phyloP scores from a whole-genome alignment of 2,888 invertebrate genomes.

The Drosophila vallismaia region DNA sequence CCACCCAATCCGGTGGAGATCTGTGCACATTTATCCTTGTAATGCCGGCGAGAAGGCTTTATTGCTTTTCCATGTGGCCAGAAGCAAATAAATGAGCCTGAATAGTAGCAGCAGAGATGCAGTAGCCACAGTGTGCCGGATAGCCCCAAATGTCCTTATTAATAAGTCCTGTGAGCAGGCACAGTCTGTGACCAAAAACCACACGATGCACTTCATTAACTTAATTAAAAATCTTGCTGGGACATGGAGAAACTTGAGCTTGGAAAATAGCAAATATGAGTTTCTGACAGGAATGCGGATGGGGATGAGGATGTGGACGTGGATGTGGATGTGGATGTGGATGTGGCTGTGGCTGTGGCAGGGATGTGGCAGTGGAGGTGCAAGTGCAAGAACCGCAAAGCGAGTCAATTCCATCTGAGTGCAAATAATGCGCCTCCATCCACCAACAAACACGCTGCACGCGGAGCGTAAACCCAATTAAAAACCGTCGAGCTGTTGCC shows the following conservation, averaged over 20 bases:
- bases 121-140: constrained; percentile 7
- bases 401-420: constrained; percentile 66
- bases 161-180: constrained; percentile 24
- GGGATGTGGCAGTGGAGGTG: constrained; percentile 1
- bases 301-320: constrained; percentile 9
- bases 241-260: constrained; percentile 24
- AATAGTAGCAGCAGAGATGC: not conserved
- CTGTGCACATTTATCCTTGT: constrained; percentile 40
- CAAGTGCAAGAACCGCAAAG: constrained; percentile 64
- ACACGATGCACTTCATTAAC: constrained; percentile 74
- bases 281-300: constrained; percentile 12
- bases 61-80: constrained; percentile 26
- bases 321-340: not conserved
- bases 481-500: constrained; percentile 69
- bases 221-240: constrained; percentile 69
- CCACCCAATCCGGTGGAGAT: constrained; percentile 5
- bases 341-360: not conserved
- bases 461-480: constrained; percentile 78
- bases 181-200: constrained; percentile 57
- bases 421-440: constrained; percentile 43
- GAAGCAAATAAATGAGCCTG: not conserved
- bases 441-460: constrained; percentile 32
- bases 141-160: constrained; percentile 24
- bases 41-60: constrained; percentile 11
- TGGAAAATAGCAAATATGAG: constrained; percentile 21